These are phyloP conservation scores for Caenorhabditis imperialis DNA, from an alignment of 2,888 invertebrate species.

Conservation along the genomic window DNA sequence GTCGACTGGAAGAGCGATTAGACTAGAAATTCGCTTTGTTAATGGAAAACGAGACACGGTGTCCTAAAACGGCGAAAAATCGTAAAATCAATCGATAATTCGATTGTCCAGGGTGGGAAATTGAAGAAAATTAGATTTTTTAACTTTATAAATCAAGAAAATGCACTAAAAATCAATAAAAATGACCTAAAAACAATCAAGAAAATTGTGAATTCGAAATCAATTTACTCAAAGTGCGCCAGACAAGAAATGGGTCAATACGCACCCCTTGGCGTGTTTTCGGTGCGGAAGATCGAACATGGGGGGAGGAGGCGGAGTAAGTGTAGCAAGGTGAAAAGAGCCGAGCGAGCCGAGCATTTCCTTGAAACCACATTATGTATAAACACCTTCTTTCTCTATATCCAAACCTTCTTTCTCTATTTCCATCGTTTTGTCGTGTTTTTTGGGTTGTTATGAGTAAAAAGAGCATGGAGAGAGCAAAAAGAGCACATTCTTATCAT, in stretches of 20 bases:
- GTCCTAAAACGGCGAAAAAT: not conserved
- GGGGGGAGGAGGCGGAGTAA: no score
- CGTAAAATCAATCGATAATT: not conserved
- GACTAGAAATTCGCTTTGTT: no score
- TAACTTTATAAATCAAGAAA: not conserved
- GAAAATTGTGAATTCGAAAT: constrained; percentile 8
- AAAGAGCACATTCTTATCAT: no score
- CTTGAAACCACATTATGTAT: no score
- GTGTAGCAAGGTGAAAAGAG: no score
- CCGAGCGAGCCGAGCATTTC: no score
- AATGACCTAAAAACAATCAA: not conserved
- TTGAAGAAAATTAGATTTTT: not conserved
- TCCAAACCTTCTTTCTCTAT: not conserved
- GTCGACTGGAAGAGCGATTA: not conserved
- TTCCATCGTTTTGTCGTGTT: not conserved
- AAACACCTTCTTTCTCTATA: not conserved
- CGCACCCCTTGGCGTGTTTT: not conserved
- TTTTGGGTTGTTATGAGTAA: no score
- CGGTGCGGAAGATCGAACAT: constrained; percentile 3
- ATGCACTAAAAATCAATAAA: not conserved
- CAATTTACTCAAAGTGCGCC: not conserved
- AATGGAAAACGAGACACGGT: no score
- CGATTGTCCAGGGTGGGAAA: not conserved
- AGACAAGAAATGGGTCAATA: not conserved
- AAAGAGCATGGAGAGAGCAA: no score